Evolutionary conservation across 2,888 invertebrate species (phyloP).

Genomic region (Ypsolopha scabrella): DNA sequence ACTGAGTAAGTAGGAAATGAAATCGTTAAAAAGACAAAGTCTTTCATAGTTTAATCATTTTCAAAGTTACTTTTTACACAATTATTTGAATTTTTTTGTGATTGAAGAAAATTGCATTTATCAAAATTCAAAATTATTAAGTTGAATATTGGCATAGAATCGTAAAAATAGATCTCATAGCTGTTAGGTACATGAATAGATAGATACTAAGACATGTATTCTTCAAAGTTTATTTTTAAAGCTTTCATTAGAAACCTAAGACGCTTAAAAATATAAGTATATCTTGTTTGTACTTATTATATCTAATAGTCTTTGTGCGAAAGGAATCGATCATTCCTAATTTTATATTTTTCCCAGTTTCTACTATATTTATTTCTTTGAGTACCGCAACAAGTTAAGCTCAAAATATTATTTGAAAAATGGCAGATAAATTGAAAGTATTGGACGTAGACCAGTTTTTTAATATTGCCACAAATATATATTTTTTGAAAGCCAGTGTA

Average conservation of each 20-base stretch:
- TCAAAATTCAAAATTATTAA: background rate
- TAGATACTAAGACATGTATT: too few relatives aligned
- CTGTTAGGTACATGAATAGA: background rate
- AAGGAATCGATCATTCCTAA: background rate
- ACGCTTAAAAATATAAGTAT: background rate
- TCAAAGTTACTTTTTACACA: too few relatives aligned
- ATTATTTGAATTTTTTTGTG: too few relatives aligned
- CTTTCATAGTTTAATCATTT: background rate
- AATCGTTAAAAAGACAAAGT: background rate
- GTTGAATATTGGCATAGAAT: background rate
- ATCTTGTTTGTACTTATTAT: background rate
- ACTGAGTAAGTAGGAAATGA: background rate
- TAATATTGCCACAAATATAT: too few relatives aligned
- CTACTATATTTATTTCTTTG: background rate
- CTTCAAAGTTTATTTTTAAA: too few relatives aligned
- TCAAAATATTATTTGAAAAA: background rate
- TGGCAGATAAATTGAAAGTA: background rate
- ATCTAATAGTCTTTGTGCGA: background rate
- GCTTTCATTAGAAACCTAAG: too few relatives aligned
- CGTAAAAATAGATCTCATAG: slow-evolving; percentile 3
- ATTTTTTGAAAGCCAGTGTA: too few relatives aligned
- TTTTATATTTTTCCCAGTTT: background rate
- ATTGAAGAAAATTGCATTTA: background rate
- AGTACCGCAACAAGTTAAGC: background rate
- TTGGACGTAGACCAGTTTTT: background rate